phyloP scores from a whole-genome alignment of 2,797 vertebrate species.

The Novumbra hubbsi region DNA sequence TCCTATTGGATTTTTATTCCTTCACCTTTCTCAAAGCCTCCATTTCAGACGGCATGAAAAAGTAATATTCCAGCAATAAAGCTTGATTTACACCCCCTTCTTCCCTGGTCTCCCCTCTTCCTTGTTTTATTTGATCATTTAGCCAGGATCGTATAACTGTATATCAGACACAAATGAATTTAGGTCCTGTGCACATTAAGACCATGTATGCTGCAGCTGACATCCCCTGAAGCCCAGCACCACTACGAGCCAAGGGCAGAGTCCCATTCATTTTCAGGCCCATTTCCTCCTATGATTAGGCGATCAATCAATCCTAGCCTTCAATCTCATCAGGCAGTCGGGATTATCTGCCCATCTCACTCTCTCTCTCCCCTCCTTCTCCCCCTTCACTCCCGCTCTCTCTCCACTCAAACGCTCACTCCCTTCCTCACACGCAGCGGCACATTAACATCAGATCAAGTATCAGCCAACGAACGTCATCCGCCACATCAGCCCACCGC shows the following conservation, averaged over 20 bases:
- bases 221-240: constrained; percentile 72
- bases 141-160: constrained; percentile 84
- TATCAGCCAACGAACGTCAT: constrained; percentile 76
- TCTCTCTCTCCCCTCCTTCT: constrained; percentile 45
- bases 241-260: constrained; percentile 82
- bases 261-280: constrained; percentile 88
- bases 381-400: constrained; percentile 46
- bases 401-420: constrained; percentile 54
- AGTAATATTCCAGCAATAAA: constrained; percentile 84
- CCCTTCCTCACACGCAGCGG: constrained; percentile 60
- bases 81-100: constrained; percentile 81
- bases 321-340: constrained; percentile 86
- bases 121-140: constrained; percentile 85
- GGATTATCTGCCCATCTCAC: constrained; percentile 86
- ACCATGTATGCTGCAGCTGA: constrained; percentile 77
- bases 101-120: constrained; percentile 53
- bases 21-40: constrained; percentile 75
- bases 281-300: constrained; percentile 90
- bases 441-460: constrained; percentile 87
- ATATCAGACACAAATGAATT: constrained; percentile 88
- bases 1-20: constrained; percentile 72
- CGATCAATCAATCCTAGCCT: constrained; percentile 87
- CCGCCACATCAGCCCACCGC: constrained; percentile 75
- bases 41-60: constrained; percentile 81
- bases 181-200: constrained; percentile 83